Evolutionary conservation across 2,888 invertebrate genomes (phyloP).

Genomic region (Acleris emargana): DNA sequence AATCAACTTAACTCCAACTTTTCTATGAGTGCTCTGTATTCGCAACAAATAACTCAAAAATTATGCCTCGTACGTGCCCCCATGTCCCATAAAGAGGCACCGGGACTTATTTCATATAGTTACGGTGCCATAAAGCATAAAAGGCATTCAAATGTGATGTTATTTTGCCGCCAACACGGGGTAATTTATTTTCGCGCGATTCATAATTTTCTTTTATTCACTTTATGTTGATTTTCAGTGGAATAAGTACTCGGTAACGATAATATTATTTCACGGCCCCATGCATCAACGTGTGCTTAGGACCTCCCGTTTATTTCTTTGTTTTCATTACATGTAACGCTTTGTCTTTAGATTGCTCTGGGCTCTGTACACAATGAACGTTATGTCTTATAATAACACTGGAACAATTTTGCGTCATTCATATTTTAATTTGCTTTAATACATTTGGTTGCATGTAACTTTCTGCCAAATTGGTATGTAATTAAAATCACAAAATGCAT

Average conservation of each 20-base stretch:
- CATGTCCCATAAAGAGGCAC: constrained; percentile 75
- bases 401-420: constrained; percentile 5
- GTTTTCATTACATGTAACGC: constrained; percentile 62
- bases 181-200: constrained; percentile 83
- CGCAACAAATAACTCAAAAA: constrained; percentile 73
- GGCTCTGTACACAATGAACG: constrained; percentile 32
- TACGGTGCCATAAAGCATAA: constrained; percentile 82
- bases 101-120: constrained; percentile 81
- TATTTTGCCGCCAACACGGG: constrained; percentile 83
- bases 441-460: neutral
- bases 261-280: constrained; percentile 83
- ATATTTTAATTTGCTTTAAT: neutral
- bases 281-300: constrained; percentile 68
- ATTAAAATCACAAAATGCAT: no score
- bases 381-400: constrained; percentile 42
- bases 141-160: constrained; percentile 84
- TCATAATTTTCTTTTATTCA: constrained; percentile 85
- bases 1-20: constrained; percentile 35
- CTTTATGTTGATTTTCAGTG: constrained; percentile 83
- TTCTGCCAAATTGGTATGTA: no score
- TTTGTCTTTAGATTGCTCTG: constrained; percentile 45
- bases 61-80: constrained; percentile 78
- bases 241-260: constrained; percentile 81
- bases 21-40: constrained; percentile 46
- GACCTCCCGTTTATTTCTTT: constrained; percentile 67